Evolutionary conservation across 2,113 vertebrate genomes (phyloP).

Genomic region (Thymallus thymallus): DNA sequence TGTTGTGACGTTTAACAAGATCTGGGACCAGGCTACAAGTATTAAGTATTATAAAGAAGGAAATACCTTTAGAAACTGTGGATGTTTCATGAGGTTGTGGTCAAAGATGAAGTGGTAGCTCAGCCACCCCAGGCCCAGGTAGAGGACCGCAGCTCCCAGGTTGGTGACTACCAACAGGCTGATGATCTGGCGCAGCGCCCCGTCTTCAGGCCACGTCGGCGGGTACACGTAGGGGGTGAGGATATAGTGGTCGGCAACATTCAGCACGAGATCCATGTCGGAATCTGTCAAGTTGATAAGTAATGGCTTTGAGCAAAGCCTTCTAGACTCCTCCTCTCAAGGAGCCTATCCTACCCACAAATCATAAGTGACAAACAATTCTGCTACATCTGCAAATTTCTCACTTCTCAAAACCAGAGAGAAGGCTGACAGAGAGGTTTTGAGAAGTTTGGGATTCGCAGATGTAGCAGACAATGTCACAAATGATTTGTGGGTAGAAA

Average conservation of each 20-base stretch:
- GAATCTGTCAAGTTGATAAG: conserved; percentile 49
- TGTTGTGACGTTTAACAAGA: too few species aligned
- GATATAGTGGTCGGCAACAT: conserved; percentile 75
- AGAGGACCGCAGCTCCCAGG: conserved; percentile 82
- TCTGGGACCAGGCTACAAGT: too few species aligned
- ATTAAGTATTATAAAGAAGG: not conserved
- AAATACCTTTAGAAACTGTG: conserved; percentile 90
- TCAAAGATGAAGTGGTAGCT: conserved; percentile 90
- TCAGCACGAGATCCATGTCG: conserved; percentile 90
- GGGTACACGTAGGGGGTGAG: conserved; percentile 89
- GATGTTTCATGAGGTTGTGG: conserved; percentile 88
- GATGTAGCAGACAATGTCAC: too few species aligned
- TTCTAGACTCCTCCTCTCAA: too few species aligned
- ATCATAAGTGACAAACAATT: too few species aligned
- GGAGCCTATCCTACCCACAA: too few species aligned
- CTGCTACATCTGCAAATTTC: too few species aligned
- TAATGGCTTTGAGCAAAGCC: too few species aligned
- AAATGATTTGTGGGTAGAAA: too few species aligned
- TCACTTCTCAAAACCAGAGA: too few species aligned
- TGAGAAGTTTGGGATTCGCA: too few species aligned
- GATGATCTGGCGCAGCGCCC: conserved; percentile 84
- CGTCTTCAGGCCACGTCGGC: conserved; percentile 77
- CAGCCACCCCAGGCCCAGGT: conserved; percentile 83
- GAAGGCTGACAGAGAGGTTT: too few species aligned
- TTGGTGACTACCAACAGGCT: conserved; percentile 90